These are phyloP conservation scores for Luidia sarsii DNA, from an alignment of 53 echinoderm and acorn worm species.

Conservation along the genomic window DNA sequence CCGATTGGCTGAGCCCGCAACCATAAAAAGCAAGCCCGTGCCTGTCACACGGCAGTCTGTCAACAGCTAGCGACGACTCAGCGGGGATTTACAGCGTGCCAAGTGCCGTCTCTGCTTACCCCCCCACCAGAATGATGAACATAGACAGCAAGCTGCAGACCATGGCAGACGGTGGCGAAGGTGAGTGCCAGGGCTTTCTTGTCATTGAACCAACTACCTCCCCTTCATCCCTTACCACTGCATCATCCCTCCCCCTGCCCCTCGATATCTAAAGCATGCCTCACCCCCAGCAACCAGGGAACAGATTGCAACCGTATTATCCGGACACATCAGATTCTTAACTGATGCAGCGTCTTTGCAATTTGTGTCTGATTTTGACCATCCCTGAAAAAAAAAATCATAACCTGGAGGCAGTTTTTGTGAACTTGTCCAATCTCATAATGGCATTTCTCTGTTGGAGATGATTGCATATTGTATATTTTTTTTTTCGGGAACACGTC, in stretches of 20 bases:
- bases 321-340: not conserved
- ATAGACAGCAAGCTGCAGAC: constrained; percentile 56
- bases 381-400: not conserved
- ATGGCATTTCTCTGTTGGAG: not conserved
- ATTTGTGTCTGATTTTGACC: not conserved
- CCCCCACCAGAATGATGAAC: constrained; percentile 41
- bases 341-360: not conserved
- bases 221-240: not conserved
- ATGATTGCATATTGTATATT: constrained; percentile 20
- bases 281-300: not conserved
- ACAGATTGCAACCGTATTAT: too few species aligned
- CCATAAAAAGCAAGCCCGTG: constrained; percentile 59
- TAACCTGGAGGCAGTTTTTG: too few species aligned
- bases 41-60: constrained; percentile 67
- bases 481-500: too few species aligned
- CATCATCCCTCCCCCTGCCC: not conserved
- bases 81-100: constrained; percentile 63
- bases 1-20: constrained; percentile 54
- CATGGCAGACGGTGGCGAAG: constrained; percentile 66
- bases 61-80: constrained; percentile 56
- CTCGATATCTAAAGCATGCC: not conserved
- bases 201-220: not conserved
- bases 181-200: constrained; percentile 26
- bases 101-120: constrained; percentile 30
- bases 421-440: not conserved